Evolutionary conservation across 2,888 invertebrate species (phyloP).

Genomic region (Hedya salicella): DNA sequence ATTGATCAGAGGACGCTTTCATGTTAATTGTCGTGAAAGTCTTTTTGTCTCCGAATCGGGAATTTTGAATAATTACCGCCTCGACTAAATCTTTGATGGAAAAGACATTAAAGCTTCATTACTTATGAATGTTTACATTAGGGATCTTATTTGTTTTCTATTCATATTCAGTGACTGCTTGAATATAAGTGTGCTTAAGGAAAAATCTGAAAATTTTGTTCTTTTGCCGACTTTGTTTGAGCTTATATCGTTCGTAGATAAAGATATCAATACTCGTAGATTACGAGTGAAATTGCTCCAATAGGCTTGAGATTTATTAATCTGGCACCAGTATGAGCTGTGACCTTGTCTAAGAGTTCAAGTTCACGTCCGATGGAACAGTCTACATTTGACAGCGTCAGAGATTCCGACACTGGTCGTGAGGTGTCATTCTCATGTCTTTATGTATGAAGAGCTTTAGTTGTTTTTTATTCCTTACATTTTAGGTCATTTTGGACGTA

Average conservation of each 20-base stretch:
- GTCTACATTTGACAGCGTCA: conserved; percentile 58
- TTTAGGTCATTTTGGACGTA: background rate
- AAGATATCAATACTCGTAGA: conserved; percentile 37
- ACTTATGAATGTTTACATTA: conserved; percentile 31
- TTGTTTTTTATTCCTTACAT: conserved; percentile 16
- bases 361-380: conserved; percentile 53
- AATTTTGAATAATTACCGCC: conserved; percentile 35
- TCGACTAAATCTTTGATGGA: conserved; percentile 45
- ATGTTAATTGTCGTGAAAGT: conserved; percentile 53
- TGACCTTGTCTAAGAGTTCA: conserved; percentile 64
- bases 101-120: conserved; percentile 42
- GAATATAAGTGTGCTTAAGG: background rate
- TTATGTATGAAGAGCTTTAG: conserved; percentile 51
- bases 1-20: conserved; percentile 55
- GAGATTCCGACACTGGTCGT: conserved; percentile 67
- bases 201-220: background rate
- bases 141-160: conserved; percentile 11
- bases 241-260: conserved; percentile 24
- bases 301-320: conserved; percentile 51
- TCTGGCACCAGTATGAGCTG: conserved; percentile 54
- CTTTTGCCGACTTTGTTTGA: conserved; percentile 5
- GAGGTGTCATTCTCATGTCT: conserved; percentile 73
- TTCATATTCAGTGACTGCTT: background rate
- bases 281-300: conserved; percentile 29
- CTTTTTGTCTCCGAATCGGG: conserved; percentile 41